phyloP scores from a whole-genome alignment of 1,140 invertebrate species.

The Rhopalosiphum padi region DNA sequence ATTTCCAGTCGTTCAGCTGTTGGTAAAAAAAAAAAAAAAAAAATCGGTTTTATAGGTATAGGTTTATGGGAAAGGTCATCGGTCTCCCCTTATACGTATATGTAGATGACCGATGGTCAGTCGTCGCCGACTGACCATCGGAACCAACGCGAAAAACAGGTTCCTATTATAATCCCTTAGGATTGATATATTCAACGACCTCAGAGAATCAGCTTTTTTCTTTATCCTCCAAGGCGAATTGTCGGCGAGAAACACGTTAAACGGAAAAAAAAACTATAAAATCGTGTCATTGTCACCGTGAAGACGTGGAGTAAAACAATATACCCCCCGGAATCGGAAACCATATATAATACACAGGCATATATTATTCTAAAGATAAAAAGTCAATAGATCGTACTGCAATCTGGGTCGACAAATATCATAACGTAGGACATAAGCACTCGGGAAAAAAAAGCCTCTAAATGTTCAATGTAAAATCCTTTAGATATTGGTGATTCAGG shows the following conservation, averaged over 20 bases:
- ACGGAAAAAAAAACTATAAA: constrained; percentile 32
- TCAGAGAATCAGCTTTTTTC: constrained; percentile 18
- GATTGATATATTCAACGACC: constrained; percentile 18
- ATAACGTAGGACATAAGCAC: background rate
- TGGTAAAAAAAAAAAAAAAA: constrained; percentile 35
- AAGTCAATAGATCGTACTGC: background rate
- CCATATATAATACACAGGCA: background rate
- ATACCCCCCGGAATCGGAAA: constrained; percentile 7
- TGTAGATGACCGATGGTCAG: constrained; percentile 56
- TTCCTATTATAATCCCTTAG: constrained; percentile 51
- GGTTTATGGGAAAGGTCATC: constrained; percentile 56
- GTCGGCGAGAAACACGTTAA: constrained; percentile 15
- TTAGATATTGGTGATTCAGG: background rate
- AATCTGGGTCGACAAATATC: background rate
- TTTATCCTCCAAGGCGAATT: constrained; percentile 32
- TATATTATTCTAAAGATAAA: background rate
- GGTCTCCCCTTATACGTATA: constrained; percentile 25
- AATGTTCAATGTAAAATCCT: background rate
- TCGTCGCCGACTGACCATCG: background rate
- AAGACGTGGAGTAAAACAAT: constrained; percentile 28
- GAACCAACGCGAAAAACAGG: constrained; percentile 52
- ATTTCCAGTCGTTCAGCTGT: constrained; percentile 43
- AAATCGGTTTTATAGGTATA: constrained; percentile 40
- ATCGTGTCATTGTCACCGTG: constrained; percentile 44
- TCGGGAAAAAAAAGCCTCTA: constrained; percentile 1